Evolutionary conservation across 2,797 vertebrate genomes (phyloP).

Genomic region (Danio choprae): DNA sequence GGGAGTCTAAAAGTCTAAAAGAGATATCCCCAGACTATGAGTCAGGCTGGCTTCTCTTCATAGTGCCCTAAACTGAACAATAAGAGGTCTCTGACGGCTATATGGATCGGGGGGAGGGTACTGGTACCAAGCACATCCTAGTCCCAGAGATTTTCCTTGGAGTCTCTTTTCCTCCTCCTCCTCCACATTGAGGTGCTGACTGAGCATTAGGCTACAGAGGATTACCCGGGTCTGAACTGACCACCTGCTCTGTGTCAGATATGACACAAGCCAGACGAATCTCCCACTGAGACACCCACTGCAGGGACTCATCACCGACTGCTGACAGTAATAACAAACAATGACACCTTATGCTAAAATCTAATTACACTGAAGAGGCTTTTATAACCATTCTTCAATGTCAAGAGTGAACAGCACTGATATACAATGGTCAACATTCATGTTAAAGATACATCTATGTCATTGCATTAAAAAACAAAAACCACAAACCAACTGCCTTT

Average conservation of each 20-base stretch:
- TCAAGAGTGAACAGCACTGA: neutral
- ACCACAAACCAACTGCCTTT: neutral
- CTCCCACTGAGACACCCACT: constrained; percentile 31
- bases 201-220: constrained; percentile 49
- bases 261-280: constrained; percentile 65
- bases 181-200: constrained; percentile 60
- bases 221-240: constrained; percentile 57
- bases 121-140: constrained; percentile 73
- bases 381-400: neutral
- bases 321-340: constrained; percentile 35
- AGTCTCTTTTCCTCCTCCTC: constrained; percentile 56
- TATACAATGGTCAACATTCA: neutral
- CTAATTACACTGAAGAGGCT: neutral
- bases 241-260: constrained; percentile 79
- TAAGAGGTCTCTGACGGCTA: constrained; percentile 19
- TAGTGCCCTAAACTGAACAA: constrained; percentile 45
- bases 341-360: neutral
- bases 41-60: constrained; percentile 26
- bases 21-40: constrained; percentile 32
- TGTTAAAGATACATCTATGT: neutral
- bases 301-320: constrained; percentile 17
- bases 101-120: constrained; percentile 68
- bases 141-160: constrained; percentile 71
- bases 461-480: neutral
- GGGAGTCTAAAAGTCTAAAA: constrained; percentile 20